Evolutionary conservation across 2,113 vertebrate genomes (phyloP), one percentile per base, ranked within the genome.

Genomic region (Thamnaconus septentrionalis): DNA sequence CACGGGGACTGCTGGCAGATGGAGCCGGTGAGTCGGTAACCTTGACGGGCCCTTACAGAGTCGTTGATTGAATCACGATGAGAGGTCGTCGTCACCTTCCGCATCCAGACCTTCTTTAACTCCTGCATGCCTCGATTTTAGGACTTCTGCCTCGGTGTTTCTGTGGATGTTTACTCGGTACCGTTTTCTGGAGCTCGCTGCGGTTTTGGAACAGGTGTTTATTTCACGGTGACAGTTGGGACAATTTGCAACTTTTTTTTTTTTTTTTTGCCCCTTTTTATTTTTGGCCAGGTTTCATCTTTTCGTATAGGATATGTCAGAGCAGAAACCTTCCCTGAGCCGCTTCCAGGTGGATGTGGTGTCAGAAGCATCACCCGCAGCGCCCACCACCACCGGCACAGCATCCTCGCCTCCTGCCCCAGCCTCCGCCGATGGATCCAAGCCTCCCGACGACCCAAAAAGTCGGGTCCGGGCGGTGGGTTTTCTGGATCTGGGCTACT

Each of bases 261-360:
- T 7, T 48, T 55, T 0, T 55, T 61, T 5, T 18, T 46, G 75
- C 53, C 40, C 44, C 41, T 50, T 8, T 31, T 42, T 40, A 45
- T 31, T 31, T 31, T 31, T 31, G 2, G 18, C 1, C 18, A 31
- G 18, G 18, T 31, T 31, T 31, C 49, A 6, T 8, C 5, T 44
- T 49, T 42, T 5, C 41, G 1, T 8, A 8, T 8, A 3, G 39
- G 50, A 70, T 62, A 90, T 90, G 89, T 89, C 89, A 1, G 88
- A 85, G 5, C 84, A 87, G 61, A 90, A 82, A 66, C 83, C 87
- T 4, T 64, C 81, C 3, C 43, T 88, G 54, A 74, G 94, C 83
- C 94, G 96, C 68, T 98, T 98, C 83, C 95, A 98, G 85, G 96
- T 98, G 90, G 95, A 96, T 49, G 74, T 91, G 50, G 96, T 98